phyloP scores from a whole-genome alignment of 2,113 vertebrate species.

The Anser cygnoides region DNA sequence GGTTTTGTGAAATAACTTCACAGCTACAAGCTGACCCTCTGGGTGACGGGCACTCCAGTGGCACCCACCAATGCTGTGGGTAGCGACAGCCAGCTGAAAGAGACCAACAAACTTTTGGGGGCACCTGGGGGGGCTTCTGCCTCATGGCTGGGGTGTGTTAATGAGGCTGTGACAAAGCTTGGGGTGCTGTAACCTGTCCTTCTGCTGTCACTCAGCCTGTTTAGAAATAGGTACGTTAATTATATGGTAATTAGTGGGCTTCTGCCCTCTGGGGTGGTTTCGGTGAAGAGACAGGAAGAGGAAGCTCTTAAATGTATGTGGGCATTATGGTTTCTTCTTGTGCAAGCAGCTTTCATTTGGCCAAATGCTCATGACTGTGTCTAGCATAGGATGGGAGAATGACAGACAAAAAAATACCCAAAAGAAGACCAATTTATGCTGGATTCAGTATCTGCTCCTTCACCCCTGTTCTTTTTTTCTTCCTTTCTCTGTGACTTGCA shows the following conservation, averaged over 20 bases:
- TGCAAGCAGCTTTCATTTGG: not conserved
- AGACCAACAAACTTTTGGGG: not conserved
- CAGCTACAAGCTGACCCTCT: not conserved
- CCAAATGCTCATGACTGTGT: not conserved
- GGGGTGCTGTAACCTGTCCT: no score
- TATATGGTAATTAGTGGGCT: accelerated
- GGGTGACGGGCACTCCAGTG: not conserved
- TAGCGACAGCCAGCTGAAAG: not conserved
- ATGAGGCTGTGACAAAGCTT: not conserved
- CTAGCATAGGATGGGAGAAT: not conserved
- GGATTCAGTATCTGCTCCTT: not conserved
- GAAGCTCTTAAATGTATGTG: not conserved
- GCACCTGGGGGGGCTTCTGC: not conserved
- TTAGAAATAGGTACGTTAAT: accelerated
- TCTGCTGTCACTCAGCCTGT: not conserved
- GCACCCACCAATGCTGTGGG: not conserved
- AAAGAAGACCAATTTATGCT: not conserved
- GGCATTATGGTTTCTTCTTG: not conserved
- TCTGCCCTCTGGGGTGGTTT: not conserved
- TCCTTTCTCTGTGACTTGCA: slow-evolving; percentile 44
- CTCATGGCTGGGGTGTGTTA: not conserved
- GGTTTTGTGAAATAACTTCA: not conserved
- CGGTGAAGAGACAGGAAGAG: not conserved
- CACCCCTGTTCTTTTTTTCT: not conserved
- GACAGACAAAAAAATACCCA: not conserved